phyloP scores from a whole-genome alignment of 2,888 invertebrate genomes.

The Tipula confusa region DNA sequence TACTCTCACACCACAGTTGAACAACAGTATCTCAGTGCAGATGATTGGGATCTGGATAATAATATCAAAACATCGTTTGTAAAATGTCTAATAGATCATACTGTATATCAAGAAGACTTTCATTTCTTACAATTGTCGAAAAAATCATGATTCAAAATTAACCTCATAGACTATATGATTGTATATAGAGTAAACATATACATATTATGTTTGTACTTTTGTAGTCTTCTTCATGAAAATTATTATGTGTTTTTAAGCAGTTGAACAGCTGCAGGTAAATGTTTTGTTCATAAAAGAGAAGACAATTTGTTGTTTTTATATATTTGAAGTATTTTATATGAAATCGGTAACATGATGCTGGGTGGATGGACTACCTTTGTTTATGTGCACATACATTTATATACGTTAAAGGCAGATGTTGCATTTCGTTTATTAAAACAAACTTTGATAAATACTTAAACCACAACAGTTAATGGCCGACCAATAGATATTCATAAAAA shows the following conservation, averaged over 20 bases:
- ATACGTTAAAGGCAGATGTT: background rate
- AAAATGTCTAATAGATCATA: no score
- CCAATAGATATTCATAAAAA: background rate
- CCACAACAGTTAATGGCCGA: background rate
- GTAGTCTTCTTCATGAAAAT: background rate
- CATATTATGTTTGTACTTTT: background rate
- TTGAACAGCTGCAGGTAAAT: background rate
- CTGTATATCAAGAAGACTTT: no score
- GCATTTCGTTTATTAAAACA: background rate
- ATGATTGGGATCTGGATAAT: no score
- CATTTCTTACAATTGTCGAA: no score
- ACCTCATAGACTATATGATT: no score
- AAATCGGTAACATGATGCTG: background rate
- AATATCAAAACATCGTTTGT: no score
- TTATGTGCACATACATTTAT: background rate
- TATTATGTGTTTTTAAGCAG: background rate
- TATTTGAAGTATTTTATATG: background rate
- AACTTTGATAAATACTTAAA: no score
- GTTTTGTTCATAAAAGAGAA: background rate
- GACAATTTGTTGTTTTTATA: background rate
- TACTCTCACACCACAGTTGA: no score
- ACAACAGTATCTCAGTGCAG: no score
- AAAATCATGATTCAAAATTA: no score
- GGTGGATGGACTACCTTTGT: no score
- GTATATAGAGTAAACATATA: background rate